phyloP scores from a whole-genome alignment of 2,113 vertebrate species.

The Leucopsar rothschildi region DNA sequence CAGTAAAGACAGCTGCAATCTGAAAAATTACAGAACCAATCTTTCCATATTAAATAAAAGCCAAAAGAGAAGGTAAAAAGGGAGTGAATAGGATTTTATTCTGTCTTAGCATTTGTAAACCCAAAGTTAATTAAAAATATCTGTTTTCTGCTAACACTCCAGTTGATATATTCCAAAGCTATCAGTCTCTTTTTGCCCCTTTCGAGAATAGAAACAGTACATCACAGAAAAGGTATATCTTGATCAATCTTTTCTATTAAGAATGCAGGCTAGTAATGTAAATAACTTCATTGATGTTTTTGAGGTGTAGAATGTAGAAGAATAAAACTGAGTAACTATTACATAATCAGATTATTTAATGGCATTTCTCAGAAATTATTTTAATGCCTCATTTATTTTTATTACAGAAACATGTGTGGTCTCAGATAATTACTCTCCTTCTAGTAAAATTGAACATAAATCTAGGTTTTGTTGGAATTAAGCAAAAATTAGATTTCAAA shows the following conservation, averaged over 20 bases:
- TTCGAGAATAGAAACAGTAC: neutral
- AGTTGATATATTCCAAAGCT: neutral
- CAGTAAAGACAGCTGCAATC: neutral
- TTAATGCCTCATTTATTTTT: neutral
- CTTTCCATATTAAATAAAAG: neutral
- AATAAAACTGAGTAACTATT: neutral
- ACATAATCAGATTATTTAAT: neutral
- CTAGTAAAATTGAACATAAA: neutral
- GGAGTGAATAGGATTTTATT: neutral
- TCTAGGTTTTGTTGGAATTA: neutral
- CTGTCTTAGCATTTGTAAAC: neutral
- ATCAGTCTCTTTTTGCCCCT: neutral
- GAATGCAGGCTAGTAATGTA: neutral
- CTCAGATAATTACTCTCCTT: neutral
- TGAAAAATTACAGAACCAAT: neutral
- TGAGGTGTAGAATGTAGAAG: neutral
- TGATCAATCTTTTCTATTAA: neutral
- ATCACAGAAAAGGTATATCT: neutral
- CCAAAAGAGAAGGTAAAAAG: neutral
- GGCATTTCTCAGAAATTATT: neutral
- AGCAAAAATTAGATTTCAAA: neutral
- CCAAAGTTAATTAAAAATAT: constrained; percentile 11
- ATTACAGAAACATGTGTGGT: neutral
- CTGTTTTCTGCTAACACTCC: neutral
- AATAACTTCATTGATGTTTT: neutral